Evolutionary conservation across 2,888 invertebrate species (phyloP), one percentile per base, ranked within the genome.

Genomic region (Cinara cedri): DNA sequence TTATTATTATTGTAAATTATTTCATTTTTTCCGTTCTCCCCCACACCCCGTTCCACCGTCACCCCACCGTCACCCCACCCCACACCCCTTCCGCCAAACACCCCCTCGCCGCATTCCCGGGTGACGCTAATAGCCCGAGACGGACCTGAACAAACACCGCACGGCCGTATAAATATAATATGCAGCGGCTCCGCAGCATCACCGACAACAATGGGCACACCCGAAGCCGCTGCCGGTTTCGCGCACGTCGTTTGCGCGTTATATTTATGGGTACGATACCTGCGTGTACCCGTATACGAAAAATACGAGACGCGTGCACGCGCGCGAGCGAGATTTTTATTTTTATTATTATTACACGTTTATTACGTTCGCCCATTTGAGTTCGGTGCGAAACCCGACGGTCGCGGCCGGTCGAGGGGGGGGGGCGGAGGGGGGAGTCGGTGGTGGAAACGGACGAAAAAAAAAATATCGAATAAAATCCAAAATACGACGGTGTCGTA

Each of bases 321-420:
- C 46, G n/a, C n/a, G n/a, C n/a, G n/a, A n/a, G 26, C 34, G 13
- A 49, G 21, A 51, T 63, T 72, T n/a, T 62, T 51, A 72, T 72
- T 76, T 55, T 76, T 76, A 66, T 75, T 75, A 75, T 75, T 55
- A 55, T 76, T 68, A 49, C 76, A 57, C n/a, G n/a, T n/a, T n/a
- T n/a, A n/a, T 76, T 76, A 76, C 57, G 57, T 76, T 76, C 66
- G 76, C 57, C 26, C 68, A 4, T 66, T 68, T 68, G 76, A 76
- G 57, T 57, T n/a, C 24, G 68, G 49, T 68, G 68, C 19, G 57
- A 76, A 65, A 66, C 34, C 34, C 21, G 4, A n/a, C n/a, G n/a
- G n/a, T n/a, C n/a, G n/a, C n/a, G n/a, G n/a, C n/a, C n/a, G n/a
- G n/a, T n/a, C n/a, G n/a, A n/a, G n/a, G n/a, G n/a, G n/a, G n/a